Percentiles rank a stretch among this genome's conserved stretches.
phyloP scores from a whole-genome alignment of 1,140 invertebrate genomes.

The Maconellicoccus hirsutus region DNA sequence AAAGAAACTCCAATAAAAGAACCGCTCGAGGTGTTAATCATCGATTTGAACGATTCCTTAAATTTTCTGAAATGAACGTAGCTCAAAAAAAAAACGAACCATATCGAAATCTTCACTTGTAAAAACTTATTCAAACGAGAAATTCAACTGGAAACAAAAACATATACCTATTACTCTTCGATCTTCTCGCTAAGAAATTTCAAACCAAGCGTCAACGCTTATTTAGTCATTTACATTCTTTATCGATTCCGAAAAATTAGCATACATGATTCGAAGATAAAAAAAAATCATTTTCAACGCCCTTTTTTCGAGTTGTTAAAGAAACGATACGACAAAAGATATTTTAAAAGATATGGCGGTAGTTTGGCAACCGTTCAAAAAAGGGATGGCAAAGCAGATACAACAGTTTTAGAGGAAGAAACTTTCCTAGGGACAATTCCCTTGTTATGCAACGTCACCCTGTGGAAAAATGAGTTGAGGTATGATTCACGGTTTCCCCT shows the following conservation, averaged over 20 bases:
- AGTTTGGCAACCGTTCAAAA: constrained; percentile 20
- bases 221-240: background rate
- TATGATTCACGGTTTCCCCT: constrained; percentile 21
- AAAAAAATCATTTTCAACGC: background rate
- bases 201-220: background rate
- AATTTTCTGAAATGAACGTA: no score
- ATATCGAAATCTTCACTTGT: no score
- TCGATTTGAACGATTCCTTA: no score
- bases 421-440: constrained; percentile 15
- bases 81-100: no score
- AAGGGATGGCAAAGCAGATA: constrained; percentile 11
- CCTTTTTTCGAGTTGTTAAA: background rate
- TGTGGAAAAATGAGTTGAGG: constrained; percentile 21
- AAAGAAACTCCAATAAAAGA: no score
- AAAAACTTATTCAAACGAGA: background rate
- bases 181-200: constrained; percentile 7
- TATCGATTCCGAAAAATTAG: constrained; percentile 7
- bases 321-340: constrained; percentile 14
- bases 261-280: constrained; percentile 16
- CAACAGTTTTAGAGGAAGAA: background rate
- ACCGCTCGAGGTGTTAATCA: no score
- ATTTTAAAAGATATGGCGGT: constrained; percentile 9
- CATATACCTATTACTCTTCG: constrained; percentile 9
- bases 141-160: background rate
- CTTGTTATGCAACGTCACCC: constrained; percentile 21